Evolutionary conservation across 2,888 invertebrate genomes (phyloP), one percentile per base, ranked within the genome.

Genomic region (Clepsis dumicolana): DNA sequence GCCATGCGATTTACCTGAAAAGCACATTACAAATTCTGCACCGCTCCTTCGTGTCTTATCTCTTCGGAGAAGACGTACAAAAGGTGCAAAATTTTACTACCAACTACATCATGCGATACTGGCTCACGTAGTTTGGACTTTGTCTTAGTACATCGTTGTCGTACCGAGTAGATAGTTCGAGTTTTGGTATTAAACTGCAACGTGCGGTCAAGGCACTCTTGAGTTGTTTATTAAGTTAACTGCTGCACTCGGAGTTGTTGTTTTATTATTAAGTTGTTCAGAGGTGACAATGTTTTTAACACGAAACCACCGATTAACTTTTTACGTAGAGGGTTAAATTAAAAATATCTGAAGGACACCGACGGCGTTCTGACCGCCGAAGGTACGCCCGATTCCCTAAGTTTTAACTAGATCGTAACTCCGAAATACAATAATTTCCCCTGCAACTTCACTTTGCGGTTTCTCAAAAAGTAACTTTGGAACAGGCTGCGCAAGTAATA

Each of bases 21-120:
- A 27, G 35, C 50, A 16, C 48, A 67, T 67, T 57, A 67, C 62
- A 67, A 63, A 67, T 67, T 67, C 67, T 63, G 50, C 24, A 29
- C 67, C 21, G 62, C 56, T 56, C 38, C 18, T 67, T 48, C 67
- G 67, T 67, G 67, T 63, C 67, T 67, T 67, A 67, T 67, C 67
- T 62, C 38, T 18, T 32, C 38, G 54, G 10, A 62, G 56, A 48
- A 62, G 48, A 50, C 54, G 61, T 67, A 50, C 62, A 62, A 44
- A 62, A 67, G 54, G 67, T 67, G 38, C 48, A 62, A 53, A 57
- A 67, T 67, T 62, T 67, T 62, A 67, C 56, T 67, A 50, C 50
- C 54, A 62, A 38, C 54, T 48, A 52, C 38, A 66, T 59, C 59
- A 41, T 41, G 41, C 16, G 59, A 59, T 25, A 59, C 41, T 59